Evolutionary conservation across 2,113 vertebrate genomes (phyloP), one percentile per base, ranked within the genome.

Genomic region (Numenius arquata): DNA sequence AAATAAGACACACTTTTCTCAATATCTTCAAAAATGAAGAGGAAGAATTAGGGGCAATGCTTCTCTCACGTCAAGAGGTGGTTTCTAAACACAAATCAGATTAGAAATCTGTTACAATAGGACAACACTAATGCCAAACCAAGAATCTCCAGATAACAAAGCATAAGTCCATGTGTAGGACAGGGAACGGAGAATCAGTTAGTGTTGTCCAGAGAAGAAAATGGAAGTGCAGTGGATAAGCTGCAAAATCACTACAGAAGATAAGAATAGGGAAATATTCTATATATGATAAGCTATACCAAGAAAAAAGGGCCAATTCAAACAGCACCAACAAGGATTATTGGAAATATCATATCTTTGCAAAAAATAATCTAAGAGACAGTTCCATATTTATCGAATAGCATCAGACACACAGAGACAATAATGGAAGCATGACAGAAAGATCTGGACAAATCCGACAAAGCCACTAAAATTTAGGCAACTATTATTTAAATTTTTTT

Each of bases 141-240:
- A 79, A 50, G 58, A 55, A 45, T 53, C 32, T 83, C 29, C 43
- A 74, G 27, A 61, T 30, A 65, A 40, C 14, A 15, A 70, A 71
- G n/a, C 9, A 0, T 38, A 43, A 36, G 34, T 61, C 30, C 30
- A 56, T 0, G 0, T 23, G 17, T 23, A 81, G 65, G 41, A 66
- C 36, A 70, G 13, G 22, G 20, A 79, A 45, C 36, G 12, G 43
- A 62, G 65, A n/a, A 38, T 83, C 80, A 62, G n/a, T 61, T 52
- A 19, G 9, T 9, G 4, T 10, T 47, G 38, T 8, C 36, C 11
- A 68, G n/a, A 38, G 32, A 67, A 84, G 53, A 65, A 72, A 72
- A 38, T 0, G 38, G 27, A 76, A 79, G 10, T 25, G 32, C 47
- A 63, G 40, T 61, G 71, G 25, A 66, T 66, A 84, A 79, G 29